A percentile compares a stretch with the other conserved stretches of the same genome.
Evolutionary conservation across 2,113 vertebrate genomes (phyloP).

Genomic region (Garra rufa): DNA sequence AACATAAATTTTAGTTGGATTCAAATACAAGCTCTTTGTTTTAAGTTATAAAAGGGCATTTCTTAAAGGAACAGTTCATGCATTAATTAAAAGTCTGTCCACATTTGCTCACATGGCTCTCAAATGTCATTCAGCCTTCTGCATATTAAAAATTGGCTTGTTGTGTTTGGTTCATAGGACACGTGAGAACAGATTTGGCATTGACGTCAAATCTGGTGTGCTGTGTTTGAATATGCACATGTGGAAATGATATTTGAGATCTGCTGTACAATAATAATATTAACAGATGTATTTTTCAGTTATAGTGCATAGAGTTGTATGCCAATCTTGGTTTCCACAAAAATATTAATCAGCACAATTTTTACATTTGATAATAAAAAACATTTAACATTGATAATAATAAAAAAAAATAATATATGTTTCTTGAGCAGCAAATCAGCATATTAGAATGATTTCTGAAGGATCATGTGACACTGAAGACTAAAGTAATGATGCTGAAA

Average conservation of each 20-base stretch:
- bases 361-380: no score
- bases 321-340: no score
- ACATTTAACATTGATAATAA: no score
- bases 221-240: not conserved
- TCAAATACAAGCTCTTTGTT: not conserved
- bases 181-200: not conserved
- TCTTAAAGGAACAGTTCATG: not conserved
- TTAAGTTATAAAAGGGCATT: not conserved
- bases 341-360: no score
- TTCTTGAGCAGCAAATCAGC: no score
- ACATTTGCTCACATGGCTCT: not conserved
- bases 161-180: slow-evolving; percentile 6
- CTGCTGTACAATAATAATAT: not conserved
- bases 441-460: no score
- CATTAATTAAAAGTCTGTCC: not conserved
- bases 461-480: no score
- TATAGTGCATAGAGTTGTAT: no score
- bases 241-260: not conserved
- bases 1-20: not conserved
- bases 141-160: not conserved
- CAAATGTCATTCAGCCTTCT: not conserved
- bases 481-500: no score
- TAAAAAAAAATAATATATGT: no score
- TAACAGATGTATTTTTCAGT: no score
- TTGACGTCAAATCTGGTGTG: not conserved